Conservation (phyloP, 1,140 invertebrate species). For the Cherax destructor region DNA sequence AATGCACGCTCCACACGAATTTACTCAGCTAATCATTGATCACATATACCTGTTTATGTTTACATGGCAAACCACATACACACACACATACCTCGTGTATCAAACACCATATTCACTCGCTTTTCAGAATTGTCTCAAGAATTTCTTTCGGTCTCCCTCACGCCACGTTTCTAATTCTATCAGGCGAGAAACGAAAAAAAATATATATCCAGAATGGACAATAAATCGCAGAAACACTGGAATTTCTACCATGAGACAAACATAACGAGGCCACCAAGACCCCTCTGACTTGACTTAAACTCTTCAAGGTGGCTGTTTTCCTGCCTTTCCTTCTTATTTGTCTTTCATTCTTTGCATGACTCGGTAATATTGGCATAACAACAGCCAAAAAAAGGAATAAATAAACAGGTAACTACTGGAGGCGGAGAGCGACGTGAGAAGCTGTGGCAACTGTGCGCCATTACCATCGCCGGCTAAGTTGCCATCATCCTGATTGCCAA, state of each 20-base stretch:
- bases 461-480: slow-evolving; percentile 1
- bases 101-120: not conserved
- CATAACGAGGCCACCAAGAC: slow-evolving; percentile 16
- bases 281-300: slow-evolving; percentile 37
- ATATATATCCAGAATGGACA: too few species aligned
- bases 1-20: too few species aligned
- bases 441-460: slow-evolving; percentile 25
- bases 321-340: not conserved
- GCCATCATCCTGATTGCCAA: slow-evolving; percentile 8
- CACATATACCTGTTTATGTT: too few species aligned
- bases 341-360: slow-evolving; percentile 1
- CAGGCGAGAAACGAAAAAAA: not conserved
- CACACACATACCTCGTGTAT: too few species aligned
- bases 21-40: too few species aligned
- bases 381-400: not conserved
- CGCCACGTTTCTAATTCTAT: not conserved
- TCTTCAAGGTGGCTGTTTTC: not conserved
- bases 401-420: not conserved
- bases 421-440: slow-evolving; percentile 7
- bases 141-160: not conserved
- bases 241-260: not conserved
- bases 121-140: not conserved
- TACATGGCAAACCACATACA: too few species aligned
- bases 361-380: slow-evolving; percentile 11
- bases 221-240: not conserved